A percentile compares a stretch with the other conserved stretches of the same genome.
phyloP scores from a whole-genome alignment of 2,888 invertebrate species.

The Zygaena filipendulae region DNA sequence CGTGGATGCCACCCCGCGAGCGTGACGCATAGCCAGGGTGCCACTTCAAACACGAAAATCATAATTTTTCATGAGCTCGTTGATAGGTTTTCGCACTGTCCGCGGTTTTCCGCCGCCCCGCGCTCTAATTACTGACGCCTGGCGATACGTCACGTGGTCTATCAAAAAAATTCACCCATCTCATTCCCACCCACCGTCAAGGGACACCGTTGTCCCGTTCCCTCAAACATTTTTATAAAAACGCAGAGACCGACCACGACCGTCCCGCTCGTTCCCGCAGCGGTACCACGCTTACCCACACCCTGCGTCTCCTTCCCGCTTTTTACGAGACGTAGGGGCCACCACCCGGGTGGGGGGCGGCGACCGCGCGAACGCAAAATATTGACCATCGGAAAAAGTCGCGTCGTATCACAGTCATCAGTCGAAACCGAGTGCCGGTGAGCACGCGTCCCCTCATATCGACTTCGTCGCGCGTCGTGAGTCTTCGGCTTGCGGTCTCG shows the following conservation, averaged over 20 bases:
- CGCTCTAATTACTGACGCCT: conserved; percentile 64
- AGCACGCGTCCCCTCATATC: conserved; percentile 55
- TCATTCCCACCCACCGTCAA: conserved; percentile 37
- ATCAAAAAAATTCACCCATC: conserved; percentile 65
- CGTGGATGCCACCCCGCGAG: conserved; percentile 44
- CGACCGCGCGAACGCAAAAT: conserved; percentile 69
- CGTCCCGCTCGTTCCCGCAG: conserved; percentile 62
- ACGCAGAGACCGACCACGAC: conserved; percentile 62
- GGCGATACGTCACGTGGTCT: conserved; percentile 63
- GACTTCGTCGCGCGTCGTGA: conserved; percentile 58
- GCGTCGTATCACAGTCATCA: conserved; percentile 70
- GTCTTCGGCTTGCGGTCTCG: conserved; percentile 63
- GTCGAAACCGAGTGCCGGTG: conserved; percentile 64
- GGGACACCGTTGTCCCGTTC: conserved; percentile 43
- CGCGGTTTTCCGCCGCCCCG: conserved; percentile 68
- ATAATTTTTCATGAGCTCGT: conserved; percentile 68
- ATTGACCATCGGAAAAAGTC: conserved; percentile 71
- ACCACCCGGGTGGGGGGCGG: conserved; percentile 61
- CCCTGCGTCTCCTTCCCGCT: conserved; percentile 69
- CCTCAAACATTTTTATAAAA: conserved; percentile 64
- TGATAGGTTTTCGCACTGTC: conserved; percentile 64
- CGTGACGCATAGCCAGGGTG: conserved; percentile 22
- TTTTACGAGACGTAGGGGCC: conserved; percentile 70
- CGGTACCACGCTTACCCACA: conserved; percentile 46
- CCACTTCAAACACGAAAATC: conserved; percentile 53